phyloP scores from a whole-genome alignment of 2,113 vertebrate genomes.

The Lonchura striata region DNA sequence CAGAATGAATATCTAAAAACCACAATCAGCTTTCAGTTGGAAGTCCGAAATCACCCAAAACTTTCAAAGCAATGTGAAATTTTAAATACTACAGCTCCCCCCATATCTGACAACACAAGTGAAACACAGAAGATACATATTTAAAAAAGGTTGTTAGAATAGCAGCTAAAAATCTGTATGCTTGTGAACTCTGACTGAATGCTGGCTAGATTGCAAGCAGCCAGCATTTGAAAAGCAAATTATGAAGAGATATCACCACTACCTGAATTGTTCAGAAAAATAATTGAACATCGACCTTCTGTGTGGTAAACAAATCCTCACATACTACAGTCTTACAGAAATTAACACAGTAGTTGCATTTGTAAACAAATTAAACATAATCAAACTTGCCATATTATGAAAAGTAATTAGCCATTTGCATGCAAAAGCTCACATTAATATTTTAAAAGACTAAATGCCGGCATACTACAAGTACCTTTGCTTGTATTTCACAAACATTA shows the following conservation, averaged over 20 bases:
- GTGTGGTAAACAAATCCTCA: not conserved
- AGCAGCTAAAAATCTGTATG: not conserved
- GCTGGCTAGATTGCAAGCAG: not conserved
- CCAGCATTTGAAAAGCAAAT: not conserved
- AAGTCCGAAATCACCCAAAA: not conserved
- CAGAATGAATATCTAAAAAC: not conserved
- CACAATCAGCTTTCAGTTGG: not conserved
- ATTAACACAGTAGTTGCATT: not conserved
- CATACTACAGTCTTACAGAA: not conserved
- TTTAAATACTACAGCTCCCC: not conserved
- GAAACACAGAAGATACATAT: not conserved
- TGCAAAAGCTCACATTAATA: not conserved
- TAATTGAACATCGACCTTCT: not conserved
- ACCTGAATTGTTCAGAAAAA: not conserved
- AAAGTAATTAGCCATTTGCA: not conserved
- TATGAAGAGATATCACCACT: not conserved
- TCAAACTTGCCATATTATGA: not conserved
- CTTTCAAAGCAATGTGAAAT: not conserved
- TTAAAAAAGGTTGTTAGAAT: not conserved
- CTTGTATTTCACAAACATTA: not conserved
- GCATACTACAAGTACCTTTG: not conserved
- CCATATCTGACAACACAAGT: not conserved
- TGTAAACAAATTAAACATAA: not conserved
- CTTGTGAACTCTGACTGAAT: not conserved
- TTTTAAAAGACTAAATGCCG: not conserved